A percentile compares a stretch with the other conserved stretches of the same genome.
Evolutionary conservation across 1,140 invertebrate species (phyloP).

Genomic region (Pseudachorutes palmiensis): DNA sequence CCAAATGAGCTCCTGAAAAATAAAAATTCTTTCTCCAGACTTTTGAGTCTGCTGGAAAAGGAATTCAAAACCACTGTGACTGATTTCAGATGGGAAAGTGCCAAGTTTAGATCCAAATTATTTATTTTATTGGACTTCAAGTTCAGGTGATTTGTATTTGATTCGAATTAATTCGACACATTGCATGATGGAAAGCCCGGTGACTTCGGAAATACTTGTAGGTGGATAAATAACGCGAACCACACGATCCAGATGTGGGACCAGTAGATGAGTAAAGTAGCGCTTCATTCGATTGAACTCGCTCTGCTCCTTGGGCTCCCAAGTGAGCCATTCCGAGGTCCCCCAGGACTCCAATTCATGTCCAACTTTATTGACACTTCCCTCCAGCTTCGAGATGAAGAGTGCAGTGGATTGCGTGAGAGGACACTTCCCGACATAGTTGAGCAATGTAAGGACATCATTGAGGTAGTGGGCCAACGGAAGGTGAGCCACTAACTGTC

Average conservation of each 20-base stretch:
- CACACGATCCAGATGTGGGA: conserved; percentile 36
- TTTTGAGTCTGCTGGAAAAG: too few species aligned
- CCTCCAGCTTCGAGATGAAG: conserved; percentile 27
- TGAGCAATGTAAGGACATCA: conserved; percentile 29
- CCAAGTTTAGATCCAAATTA: too few species aligned
- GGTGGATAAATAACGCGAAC: conserved; percentile 34
- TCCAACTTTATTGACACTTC: conserved; percentile 30
- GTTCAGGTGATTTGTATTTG: not conserved
- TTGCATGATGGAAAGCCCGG: conserved; percentile 31
- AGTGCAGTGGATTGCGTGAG: conserved; percentile 23
- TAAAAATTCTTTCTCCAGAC: too few species aligned
- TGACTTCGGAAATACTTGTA: conserved; percentile 25
- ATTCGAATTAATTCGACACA: conserved; percentile 26
- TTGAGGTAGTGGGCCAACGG: conserved; percentile 34
- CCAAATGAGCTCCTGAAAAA: too few species aligned
- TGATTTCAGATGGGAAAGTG: too few species aligned
- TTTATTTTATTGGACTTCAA: not conserved
- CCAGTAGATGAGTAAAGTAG: conserved; percentile 34
- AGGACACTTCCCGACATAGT: conserved; percentile 34
- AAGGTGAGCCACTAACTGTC: conserved; percentile 25
- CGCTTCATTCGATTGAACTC: conserved; percentile 35
- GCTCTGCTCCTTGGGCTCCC: conserved; percentile 33
- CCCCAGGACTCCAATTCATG: conserved; percentile 35
- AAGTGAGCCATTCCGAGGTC: conserved; percentile 32
- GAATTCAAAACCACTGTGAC: too few species aligned